Evolutionary conservation across 2,113 vertebrate species (phyloP), one percentile per base, ranked within the genome.

Genomic region (Semnornis frantzii): DNA sequence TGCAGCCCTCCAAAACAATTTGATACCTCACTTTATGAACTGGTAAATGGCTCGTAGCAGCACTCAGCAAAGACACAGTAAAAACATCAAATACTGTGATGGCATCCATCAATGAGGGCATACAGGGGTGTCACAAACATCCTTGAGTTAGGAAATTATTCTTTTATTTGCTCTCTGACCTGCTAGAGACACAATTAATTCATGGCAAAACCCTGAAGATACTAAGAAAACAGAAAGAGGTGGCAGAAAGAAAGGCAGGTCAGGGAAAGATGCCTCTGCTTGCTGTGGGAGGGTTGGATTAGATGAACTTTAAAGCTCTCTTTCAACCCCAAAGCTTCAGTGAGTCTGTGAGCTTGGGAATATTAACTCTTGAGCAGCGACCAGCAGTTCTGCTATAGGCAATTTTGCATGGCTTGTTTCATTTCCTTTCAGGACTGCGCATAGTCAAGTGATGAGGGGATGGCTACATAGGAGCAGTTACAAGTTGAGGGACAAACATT

Each of bases 1-100:
- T 80, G 85, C 93, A 97, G 92, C 93, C 83, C 96, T 97, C 96
- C 95, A 96, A 91, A 97, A 97, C 94, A 96, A 96, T 98, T 97
- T 97, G 97, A 96, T 97, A 94, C 97, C 91, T 96, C 97, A 86
- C 97, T 97, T 97, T 97, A 96, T 64, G 87, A 95, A 93, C 73
- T 96, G 89, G 94, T 93, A 96, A 96, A 97, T 95, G 93, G 81
- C 85, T 97, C 39, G 70, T 97, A 92, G 95, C 95, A 88, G 91
- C 37, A 8, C 90, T 95, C 86, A 46, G 94, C 84, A 91, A 84
- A 85, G 68, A 87, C 24, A 79, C 34, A 81, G 82, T 82, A 77
- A 92, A 95, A 92, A 52, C 58, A 89, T 85, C 76, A 74, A n/a
- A 57, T 82, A 82, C 42, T 31, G 71, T 78, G 74, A 48, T 89